Conservation (phyloP, 2,797 vertebrate genomes). For the Brachyrhaphis roseni region DNA sequence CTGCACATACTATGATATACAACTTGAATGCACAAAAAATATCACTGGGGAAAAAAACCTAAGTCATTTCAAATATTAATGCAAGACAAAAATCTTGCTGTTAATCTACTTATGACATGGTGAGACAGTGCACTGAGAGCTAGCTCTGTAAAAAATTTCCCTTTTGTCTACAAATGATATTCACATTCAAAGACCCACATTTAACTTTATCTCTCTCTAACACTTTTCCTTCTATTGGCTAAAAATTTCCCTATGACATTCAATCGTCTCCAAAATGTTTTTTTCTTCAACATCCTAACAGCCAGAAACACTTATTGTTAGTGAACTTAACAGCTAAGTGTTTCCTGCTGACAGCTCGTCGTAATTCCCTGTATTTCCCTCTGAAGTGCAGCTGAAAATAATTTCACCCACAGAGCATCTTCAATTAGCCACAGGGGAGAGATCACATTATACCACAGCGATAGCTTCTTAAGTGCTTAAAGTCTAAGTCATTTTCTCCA, state of each 20-base stretch:
- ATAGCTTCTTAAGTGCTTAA: slow-evolving; percentile 78
- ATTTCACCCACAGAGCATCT: slow-evolving; percentile 80
- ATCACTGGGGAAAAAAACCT: not conserved
- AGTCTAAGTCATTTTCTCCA: slow-evolving; percentile 75
- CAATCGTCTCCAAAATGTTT: slow-evolving; percentile 68
- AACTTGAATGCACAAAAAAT: not conserved
- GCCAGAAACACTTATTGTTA: slow-evolving; percentile 70
- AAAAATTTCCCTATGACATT: slow-evolving; percentile 62
- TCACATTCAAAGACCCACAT: not conserved
- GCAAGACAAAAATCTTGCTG: not conserved
- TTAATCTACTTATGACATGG: not conserved
- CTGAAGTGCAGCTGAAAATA: slow-evolving; percentile 75
- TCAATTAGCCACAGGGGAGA: slow-evolving; percentile 82
- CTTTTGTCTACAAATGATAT: slow-evolving; percentile 3
- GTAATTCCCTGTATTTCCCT: slow-evolving; percentile 75
- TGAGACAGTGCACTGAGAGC: not conserved
- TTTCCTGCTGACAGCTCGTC: slow-evolving; percentile 74
- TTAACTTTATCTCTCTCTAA: not conserved
- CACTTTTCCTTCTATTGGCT: slow-evolving; percentile 46
- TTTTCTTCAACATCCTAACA: slow-evolving; percentile 63
- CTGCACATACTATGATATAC: not conserved
- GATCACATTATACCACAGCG: slow-evolving; percentile 77
- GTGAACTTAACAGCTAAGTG: slow-evolving; percentile 76
- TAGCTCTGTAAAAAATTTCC: not conserved
- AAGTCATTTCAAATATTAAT: not conserved